Evolutionary conservation across 2,888 invertebrate species (phyloP).

Genomic region (Philaethria dido): DNA sequence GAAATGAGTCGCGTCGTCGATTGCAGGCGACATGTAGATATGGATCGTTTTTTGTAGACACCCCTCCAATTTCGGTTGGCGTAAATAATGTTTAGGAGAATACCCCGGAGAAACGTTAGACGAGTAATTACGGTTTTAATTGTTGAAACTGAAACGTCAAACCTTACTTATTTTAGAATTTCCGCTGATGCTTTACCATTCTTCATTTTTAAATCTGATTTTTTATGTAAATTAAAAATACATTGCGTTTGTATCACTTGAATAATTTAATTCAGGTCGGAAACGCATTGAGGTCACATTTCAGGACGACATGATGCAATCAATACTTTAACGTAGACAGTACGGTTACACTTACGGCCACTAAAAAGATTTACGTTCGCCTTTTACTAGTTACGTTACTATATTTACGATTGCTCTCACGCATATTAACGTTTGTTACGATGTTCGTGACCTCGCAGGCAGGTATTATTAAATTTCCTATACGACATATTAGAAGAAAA

Average conservation of each 20-base stretch:
- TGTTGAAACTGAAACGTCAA: constrained; percentile 78
- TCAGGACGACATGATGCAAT: constrained; percentile 61
- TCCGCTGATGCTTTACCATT: constrained; percentile 51
- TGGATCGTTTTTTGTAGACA: constrained; percentile 62
- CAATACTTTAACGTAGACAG: constrained; percentile 68
- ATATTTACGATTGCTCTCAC: constrained; percentile 71
- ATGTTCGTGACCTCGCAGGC: constrained; percentile 53
- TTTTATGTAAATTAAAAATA: constrained; percentile 53
- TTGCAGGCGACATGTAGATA: constrained; percentile 79
- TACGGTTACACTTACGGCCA: constrained; percentile 66
- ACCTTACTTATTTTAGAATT: constrained; percentile 72
- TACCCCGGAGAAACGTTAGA: constrained; percentile 80
- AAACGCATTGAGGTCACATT: constrained; percentile 57
- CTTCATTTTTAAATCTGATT: constrained; percentile 43
- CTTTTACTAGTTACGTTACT: constrained; percentile 65
- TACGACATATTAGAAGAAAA: constrained; percentile 26
- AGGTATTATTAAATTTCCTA: background rate
- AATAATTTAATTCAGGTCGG: constrained; percentile 62
- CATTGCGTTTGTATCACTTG: constrained; percentile 50
- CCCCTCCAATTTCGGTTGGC: constrained; percentile 74
- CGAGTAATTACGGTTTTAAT: constrained; percentile 82
- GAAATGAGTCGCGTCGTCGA: constrained; percentile 84
- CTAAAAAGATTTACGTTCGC: constrained; percentile 64
- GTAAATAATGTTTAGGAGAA: constrained; percentile 81
- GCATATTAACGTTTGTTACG: constrained; percentile 58